These are phyloP conservation scores for Propithecus deckenii DNA, from an alignment of 2,797 vertebrate species.

Conservation along the genomic window DNA sequence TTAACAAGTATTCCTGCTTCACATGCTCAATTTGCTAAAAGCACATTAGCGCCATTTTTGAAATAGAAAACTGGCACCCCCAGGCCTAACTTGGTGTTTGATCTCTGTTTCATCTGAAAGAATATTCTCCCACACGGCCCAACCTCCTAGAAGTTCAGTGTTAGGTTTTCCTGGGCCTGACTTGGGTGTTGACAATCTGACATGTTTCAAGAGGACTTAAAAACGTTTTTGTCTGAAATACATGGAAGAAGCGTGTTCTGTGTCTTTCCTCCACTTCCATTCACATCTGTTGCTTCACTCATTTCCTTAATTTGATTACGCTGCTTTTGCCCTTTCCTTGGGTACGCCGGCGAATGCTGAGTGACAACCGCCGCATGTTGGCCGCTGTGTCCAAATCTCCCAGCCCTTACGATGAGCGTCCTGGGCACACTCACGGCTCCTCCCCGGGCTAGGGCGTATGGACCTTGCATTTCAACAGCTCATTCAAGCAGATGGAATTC, in stretches of 20 bases:
- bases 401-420: not conserved
- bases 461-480: not conserved
- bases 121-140: accelerated
- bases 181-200: not conserved
- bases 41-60: accelerated
- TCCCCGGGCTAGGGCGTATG: not conserved
- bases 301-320: not conserved
- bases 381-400: accelerated
- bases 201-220: not conserved
- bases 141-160: accelerated
- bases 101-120: not conserved
- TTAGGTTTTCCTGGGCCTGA: not conserved
- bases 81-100: not conserved
- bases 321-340: not conserved
- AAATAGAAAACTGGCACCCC: not conserved
- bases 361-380: not conserved
- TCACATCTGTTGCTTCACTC: not conserved
- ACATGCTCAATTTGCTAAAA: not conserved
- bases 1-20: not conserved
- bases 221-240: not conserved
- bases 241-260: not conserved
- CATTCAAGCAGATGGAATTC: not conserved
- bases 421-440: not conserved
- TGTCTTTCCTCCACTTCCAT: not conserved
- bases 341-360: not conserved